A percentile compares a stretch with the other conserved stretches of the same genome.
Conservation (phyloP, 2,888 invertebrate genomes). For the Euplagia quadripunctaria region DNA sequence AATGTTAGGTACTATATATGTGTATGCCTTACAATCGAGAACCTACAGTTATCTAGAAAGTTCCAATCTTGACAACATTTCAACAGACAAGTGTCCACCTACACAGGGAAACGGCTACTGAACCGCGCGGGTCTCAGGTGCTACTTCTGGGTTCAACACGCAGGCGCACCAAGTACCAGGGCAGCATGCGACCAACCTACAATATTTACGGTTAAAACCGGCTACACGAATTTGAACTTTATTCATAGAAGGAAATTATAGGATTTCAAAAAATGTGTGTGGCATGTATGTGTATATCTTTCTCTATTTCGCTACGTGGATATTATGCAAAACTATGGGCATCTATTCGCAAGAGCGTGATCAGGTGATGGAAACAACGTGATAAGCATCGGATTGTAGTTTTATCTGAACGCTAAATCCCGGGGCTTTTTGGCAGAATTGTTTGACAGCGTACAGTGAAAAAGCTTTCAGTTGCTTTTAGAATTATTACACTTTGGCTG, state of each 20-base stretch:
- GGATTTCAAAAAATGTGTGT: constrained; percentile 8
- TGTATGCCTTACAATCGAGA: constrained; percentile 10
- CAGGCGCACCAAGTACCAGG: constrained; percentile 63
- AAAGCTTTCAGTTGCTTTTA: neutral
- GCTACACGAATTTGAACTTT: constrained; percentile 46
- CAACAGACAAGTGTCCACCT: constrained; percentile 39
- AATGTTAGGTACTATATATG: neutral
- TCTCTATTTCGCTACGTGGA: constrained; percentile 53
- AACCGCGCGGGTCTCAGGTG: constrained; percentile 66
- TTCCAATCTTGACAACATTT: constrained; percentile 30
- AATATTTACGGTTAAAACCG: constrained; percentile 32
- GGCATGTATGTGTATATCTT: constrained; percentile 20
- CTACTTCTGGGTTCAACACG: constrained; percentile 68
- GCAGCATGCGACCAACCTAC: constrained; percentile 50
- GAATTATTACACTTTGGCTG: neutral
- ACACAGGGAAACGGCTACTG: constrained; percentile 54
- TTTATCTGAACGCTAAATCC: constrained; percentile 29
- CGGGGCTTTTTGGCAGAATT: constrained; percentile 11
- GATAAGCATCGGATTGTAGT: constrained; percentile 48
- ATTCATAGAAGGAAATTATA: constrained; percentile 22
- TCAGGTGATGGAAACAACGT: constrained; percentile 55
- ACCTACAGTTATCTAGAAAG: constrained; percentile 43
- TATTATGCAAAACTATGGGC: constrained; percentile 59
- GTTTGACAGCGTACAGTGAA: neutral
- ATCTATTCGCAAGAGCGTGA: constrained; percentile 46